These are phyloP conservation scores for Hymenopus coronatus DNA, from an alignment of 2,888 invertebrate species.

Conservation along the genomic window DNA sequence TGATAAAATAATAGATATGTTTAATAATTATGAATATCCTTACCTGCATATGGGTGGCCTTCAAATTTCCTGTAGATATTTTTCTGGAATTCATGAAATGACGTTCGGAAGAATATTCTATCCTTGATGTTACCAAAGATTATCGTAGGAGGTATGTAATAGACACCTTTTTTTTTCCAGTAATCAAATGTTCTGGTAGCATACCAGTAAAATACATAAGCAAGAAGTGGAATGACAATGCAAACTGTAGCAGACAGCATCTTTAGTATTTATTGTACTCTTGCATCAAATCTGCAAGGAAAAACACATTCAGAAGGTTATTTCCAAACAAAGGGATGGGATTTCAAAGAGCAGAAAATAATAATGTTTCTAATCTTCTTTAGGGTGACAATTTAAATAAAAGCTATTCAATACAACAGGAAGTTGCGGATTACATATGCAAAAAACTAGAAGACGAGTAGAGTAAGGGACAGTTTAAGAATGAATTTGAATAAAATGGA, in stretches of 20 bases:
- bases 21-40: constrained; percentile 35
- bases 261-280: not conserved
- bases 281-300: not conserved
- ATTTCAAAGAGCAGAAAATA: no score
- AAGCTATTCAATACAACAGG: no score
- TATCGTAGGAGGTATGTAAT: constrained; percentile 50
- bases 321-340: no score
- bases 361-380: no score
- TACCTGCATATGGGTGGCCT: constrained; percentile 48
- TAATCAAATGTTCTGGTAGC: constrained; percentile 51
- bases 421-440: no score
- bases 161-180: constrained; percentile 51
- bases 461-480: no score
- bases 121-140: constrained; percentile 53
- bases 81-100: constrained; percentile 52
- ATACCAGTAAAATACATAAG: constrained; percentile 34
- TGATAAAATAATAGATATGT: no score
- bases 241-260: not conserved
- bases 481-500: no score
- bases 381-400: no score
- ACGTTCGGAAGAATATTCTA: constrained; percentile 47
- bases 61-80: constrained; percentile 46
- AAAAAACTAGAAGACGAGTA: no score
- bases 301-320: not conserved
- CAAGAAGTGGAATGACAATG: not conserved